These are phyloP conservation scores for Cercopithecus mona DNA, from an alignment of 2,113 vertebrate genomes.

Conservation along the genomic window DNA sequence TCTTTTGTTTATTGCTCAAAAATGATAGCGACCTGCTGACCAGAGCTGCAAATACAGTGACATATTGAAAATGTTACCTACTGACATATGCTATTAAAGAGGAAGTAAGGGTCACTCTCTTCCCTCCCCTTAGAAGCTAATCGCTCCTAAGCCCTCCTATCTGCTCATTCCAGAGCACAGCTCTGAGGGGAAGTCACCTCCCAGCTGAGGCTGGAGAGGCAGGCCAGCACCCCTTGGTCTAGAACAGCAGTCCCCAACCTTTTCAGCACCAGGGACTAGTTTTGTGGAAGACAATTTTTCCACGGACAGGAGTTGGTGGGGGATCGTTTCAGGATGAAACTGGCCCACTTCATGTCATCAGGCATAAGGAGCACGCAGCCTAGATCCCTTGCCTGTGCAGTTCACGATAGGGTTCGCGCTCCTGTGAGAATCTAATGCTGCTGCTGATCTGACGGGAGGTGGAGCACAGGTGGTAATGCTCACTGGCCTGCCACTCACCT, in stretches of 20 bases:
- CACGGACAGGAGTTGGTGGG: too few relatives aligned
- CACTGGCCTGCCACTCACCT: too few relatives aligned
- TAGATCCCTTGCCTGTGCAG: too few relatives aligned
- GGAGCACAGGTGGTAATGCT: too few relatives aligned
- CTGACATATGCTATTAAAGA: slow-evolving; percentile 80
- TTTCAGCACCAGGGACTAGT: too few relatives aligned
- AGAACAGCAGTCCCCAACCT: neutral
- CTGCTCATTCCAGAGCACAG: neutral
- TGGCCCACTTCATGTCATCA: too few relatives aligned
- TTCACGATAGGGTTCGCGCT: too few relatives aligned
- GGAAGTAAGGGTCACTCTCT: slow-evolving; percentile 62
- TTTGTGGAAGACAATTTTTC: too few relatives aligned
- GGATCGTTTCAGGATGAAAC: too few relatives aligned
- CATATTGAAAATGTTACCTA: slow-evolving; percentile 86
- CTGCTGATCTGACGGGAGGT: too few relatives aligned
- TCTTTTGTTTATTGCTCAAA: slow-evolving; percentile 87
- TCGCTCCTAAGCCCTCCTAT: slow-evolving; percentile 60
- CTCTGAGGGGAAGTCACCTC: neutral
- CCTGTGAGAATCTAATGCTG: too few relatives aligned
- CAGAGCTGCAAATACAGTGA: slow-evolving; percentile 83
- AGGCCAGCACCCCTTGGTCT: neutral
- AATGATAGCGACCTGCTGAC: slow-evolving; percentile 87
- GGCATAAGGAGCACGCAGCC: too few relatives aligned
- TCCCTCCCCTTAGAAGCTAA: slow-evolving; percentile 50
- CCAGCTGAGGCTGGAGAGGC: neutral